phyloP scores from a whole-genome alignment of 2,113 vertebrate genomes.

The Atractosteus spatula region DNA sequence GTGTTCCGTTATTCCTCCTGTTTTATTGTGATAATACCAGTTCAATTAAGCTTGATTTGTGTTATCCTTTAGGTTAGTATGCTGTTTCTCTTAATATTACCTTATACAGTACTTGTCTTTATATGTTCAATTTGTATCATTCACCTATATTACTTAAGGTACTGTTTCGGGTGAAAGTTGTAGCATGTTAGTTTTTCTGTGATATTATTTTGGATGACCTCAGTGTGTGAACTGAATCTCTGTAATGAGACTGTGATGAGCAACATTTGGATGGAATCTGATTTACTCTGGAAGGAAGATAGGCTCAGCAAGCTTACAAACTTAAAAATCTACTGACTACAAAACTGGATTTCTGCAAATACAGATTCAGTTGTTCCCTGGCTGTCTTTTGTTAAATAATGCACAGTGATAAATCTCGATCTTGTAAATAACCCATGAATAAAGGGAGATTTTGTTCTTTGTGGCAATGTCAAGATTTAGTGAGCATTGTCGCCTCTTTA shows the following conservation, averaged over 20 bases:
- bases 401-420: slow-evolving; percentile 66
- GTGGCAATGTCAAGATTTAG: slow-evolving; percentile 67
- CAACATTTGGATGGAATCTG: slow-evolving; percentile 35
- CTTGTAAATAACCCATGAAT: slow-evolving; percentile 72
- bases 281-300: not conserved
- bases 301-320: not conserved
- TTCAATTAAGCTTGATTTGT: no score
- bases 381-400: slow-evolving; percentile 59
- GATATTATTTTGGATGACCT: no score
- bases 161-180: no score
- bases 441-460: slow-evolving; percentile 67
- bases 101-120: no score
- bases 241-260: not conserved
- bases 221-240: not conserved
- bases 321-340: not conserved
- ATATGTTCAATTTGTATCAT: no score
- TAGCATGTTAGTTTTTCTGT: not conserved
- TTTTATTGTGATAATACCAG: no score
- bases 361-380: slow-evolving; percentile 5
- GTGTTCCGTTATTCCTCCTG: no score
- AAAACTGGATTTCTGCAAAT: not conserved
- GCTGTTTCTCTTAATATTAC: no score
- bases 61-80: no score
- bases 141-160: no score
- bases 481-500: slow-evolving; percentile 60